phyloP scores from a whole-genome alignment of 2,888 invertebrate species.

The Palloptera scutellata region DNA sequence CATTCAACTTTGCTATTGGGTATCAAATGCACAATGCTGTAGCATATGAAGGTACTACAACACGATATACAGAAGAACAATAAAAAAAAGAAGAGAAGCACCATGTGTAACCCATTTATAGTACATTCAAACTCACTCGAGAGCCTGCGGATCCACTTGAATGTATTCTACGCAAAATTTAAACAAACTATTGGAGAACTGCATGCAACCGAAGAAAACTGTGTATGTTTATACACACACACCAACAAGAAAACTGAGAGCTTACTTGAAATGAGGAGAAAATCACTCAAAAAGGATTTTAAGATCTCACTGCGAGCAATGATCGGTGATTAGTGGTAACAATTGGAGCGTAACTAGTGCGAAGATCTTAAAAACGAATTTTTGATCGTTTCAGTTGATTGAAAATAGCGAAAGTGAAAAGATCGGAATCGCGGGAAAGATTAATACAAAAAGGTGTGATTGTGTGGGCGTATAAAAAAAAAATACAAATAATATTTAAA shows the following conservation, averaged over 20 bases:
- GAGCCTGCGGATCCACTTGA: background rate
- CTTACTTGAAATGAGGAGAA: background rate
- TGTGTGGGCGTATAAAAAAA: conserved; percentile 16
- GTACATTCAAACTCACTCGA: background rate
- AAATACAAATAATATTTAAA: background rate
- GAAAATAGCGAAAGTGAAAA: conserved; percentile 49
- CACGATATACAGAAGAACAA: too few species aligned
- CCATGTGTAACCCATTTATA: too few species aligned
- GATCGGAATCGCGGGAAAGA: conserved; percentile 39
- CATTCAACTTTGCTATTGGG: too few species aligned
- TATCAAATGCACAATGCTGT: too few species aligned
- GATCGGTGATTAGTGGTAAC: conserved; percentile 25
- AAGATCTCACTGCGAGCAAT: conserved; percentile 23
- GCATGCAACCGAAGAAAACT: too few species aligned
- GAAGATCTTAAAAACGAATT: conserved; percentile 28
- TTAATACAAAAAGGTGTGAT: background rate
- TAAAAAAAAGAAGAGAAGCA: too few species aligned
- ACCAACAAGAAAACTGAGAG: too few species aligned
- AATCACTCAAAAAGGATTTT: conserved; percentile 44
- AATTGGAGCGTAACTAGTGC: conserved; percentile 44
- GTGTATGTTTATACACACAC: too few species aligned
- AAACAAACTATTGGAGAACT: too few species aligned
- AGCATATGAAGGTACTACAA: too few species aligned
- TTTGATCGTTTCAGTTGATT: conserved; percentile 46
- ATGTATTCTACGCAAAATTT: background rate